Percentiles rank a stretch among this genome's conserved stretches.
Evolutionary conservation across 2,113 vertebrate species (phyloP).

Genomic region (Hemiprocne comata): DNA sequence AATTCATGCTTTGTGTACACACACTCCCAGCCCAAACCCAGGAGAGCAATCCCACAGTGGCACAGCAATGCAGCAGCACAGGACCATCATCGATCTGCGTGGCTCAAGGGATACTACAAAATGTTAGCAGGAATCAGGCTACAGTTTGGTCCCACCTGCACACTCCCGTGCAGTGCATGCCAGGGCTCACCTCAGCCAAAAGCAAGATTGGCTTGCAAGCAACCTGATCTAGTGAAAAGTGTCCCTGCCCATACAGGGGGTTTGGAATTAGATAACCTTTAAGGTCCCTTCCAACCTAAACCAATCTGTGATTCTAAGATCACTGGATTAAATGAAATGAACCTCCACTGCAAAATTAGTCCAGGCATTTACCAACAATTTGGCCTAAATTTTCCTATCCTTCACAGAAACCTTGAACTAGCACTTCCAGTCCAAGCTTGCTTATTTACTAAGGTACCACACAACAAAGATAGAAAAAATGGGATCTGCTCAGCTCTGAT

Average conservation of each 20-base stretch:
- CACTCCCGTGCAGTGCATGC: background rate
- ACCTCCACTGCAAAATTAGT: background rate
- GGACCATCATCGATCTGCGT: background rate
- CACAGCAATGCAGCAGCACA: rapidly evolving
- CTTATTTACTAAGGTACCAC: background rate
- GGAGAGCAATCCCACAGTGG: background rate
- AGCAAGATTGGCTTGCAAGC: no score
- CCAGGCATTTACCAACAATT: background rate
- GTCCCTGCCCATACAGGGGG: no score
- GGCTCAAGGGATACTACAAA: background rate
- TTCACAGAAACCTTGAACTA: background rate
- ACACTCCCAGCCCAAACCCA: background rate
- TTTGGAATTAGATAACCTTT: no score
- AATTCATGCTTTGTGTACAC: background rate
- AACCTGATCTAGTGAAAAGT: no score
- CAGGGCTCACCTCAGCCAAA: background rate
- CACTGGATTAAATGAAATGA: background rate
- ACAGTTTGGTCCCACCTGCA: background rate
- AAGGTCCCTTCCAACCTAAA: no score
- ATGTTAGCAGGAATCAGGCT: background rate
- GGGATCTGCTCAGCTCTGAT: background rate
- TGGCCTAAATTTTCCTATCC: background rate
- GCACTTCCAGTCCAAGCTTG: background rate
- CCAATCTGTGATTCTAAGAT: background rate
- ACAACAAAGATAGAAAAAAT: background rate